These are phyloP conservation scores for Vicugna pacos DNA, from an alignment of 2,113 vertebrate genomes.

Conservation along the genomic window DNA sequence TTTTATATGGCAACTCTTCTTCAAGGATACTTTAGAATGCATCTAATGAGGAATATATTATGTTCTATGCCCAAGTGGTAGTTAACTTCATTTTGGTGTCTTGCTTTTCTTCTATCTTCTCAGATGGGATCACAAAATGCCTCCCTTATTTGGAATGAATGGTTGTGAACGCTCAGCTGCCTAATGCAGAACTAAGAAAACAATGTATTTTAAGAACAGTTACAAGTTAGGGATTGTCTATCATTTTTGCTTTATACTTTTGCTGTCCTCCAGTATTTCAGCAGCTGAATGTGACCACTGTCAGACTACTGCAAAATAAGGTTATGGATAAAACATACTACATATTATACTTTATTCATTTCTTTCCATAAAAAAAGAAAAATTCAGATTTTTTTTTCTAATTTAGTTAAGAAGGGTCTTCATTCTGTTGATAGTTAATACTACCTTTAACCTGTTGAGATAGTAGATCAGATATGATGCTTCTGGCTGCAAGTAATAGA, in stretches of 20 bases:
- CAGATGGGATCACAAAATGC: background rate
- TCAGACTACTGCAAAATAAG: background rate
- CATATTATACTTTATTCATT: background rate
- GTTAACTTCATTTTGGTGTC: no score
- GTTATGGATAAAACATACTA: background rate
- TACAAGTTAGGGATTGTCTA: background rate
- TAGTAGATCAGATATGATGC: background rate
- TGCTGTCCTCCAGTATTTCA: background rate
- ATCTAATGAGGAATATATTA: background rate
- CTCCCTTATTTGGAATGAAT: slow-evolving; percentile 20
- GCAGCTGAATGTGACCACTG: background rate
- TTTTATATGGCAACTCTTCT: background rate
- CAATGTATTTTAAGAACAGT: background rate
- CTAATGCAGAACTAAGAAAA: background rate
- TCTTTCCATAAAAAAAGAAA: slow-evolving; percentile 9
- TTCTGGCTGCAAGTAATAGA: background rate
- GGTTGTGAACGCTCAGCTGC: background rate
- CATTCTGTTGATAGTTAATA: background rate
- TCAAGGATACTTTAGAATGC: background rate
- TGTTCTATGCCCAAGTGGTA: background rate
- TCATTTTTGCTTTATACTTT: background rate
- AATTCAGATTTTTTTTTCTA: slow-evolving; percentile 14
- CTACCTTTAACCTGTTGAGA: slow-evolving; percentile 25
- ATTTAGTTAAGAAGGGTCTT: slow-evolving; percentile 38
- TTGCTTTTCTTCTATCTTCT: background rate